Conservation (phyloP, 2,888 invertebrate species). For the Seladonia tumulorum region DNA sequence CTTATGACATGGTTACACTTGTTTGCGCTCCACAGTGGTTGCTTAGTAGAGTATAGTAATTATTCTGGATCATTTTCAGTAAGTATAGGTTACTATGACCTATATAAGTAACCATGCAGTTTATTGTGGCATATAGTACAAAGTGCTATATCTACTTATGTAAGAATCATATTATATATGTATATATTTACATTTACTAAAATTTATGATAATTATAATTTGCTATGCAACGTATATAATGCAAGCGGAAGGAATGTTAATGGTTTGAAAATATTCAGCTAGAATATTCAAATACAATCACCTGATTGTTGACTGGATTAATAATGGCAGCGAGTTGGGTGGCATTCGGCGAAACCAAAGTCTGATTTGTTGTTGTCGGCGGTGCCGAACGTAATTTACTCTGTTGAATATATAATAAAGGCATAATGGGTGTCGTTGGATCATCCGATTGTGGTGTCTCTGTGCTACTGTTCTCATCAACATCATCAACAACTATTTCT, state of each 20-base stretch:
- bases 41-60: not conserved
- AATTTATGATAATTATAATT: not conserved
- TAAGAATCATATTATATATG: constrained; percentile 49
- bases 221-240: not conserved
- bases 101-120: constrained; percentile 41
- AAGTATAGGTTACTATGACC: constrained; percentile 63
- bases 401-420: constrained; percentile 81
- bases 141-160: constrained; percentile 49
- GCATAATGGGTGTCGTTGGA: constrained; percentile 78
- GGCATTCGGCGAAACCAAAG: constrained; percentile 75
- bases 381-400: constrained; percentile 77
- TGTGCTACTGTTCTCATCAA: constrained; percentile 72
- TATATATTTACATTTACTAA: constrained; percentile 33
- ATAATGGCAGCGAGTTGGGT: constrained; percentile 80
- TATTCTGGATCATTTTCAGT: constrained; percentile 29
- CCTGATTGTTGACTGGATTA: constrained; percentile 79
- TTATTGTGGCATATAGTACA: constrained; percentile 32
- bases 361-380: constrained; percentile 74
- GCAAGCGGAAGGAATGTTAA: not conserved
- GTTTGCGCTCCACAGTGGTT: constrained; percentile 19
- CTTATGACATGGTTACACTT: constrained; percentile 26
- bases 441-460: constrained; percentile 71
- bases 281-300: constrained; percentile 56
- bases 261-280: not conserved
- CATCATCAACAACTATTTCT: constrained; percentile 79